phyloP scores from a whole-genome alignment of 2,113 vertebrate species.

The Engraulis encrasicolus region DNA sequence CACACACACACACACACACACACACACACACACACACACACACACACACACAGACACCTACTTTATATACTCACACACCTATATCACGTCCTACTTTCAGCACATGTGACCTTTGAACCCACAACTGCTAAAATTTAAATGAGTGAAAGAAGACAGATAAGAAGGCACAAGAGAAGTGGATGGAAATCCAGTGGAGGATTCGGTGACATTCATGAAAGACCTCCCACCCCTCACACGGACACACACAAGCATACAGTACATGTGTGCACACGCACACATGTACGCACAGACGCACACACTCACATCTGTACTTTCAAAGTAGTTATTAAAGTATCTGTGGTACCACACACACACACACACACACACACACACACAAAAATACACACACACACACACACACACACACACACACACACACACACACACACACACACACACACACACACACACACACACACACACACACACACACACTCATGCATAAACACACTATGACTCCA shows the following conservation, averaged over 20 bases:
- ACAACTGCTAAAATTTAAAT: not conserved
- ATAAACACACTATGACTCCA: too few species aligned
- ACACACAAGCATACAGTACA: too few species aligned
- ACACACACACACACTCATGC: not conserved
- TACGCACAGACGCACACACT: too few species aligned
- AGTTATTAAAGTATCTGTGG: too few species aligned
- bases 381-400: not conserved
- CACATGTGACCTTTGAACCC: not conserved
- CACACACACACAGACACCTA: not conserved
- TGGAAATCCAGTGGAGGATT: not conserved
- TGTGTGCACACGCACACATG: too few species aligned
- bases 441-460: not conserved
- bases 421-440: not conserved
- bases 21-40: not conserved
- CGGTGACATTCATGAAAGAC: not conserved
- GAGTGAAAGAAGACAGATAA: not conserved
- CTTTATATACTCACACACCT: not conserved
- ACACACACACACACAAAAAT: not conserved
- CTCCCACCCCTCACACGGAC: too few species aligned
- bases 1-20: not conserved
- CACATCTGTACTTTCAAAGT: too few species aligned
- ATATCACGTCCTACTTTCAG: not conserved
- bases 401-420: not conserved
- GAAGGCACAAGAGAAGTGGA: not conserved
- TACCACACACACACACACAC: not conserved